These are phyloP conservation scores for Anagyrus pseudococci DNA, from an alignment of 2,888 invertebrate genomes.

Conservation along the genomic window DNA sequence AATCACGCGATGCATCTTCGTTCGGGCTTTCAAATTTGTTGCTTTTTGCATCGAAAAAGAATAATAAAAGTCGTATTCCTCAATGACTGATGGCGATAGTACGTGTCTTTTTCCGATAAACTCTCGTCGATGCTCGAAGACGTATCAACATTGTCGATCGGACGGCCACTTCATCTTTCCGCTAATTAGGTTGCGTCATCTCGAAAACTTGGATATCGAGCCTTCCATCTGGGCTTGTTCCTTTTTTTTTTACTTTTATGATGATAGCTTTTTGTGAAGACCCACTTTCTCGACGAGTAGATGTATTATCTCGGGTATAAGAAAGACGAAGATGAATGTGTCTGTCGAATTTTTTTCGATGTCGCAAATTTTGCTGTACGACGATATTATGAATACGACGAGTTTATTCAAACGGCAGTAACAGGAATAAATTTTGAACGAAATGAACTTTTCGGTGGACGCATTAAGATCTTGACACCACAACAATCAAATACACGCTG, in stretches of 20 bases:
- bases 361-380: not conserved
- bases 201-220: constrained; percentile 19
- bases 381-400: no score
- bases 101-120: constrained; percentile 49
- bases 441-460: no score
- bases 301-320: not conserved
- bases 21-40: not conserved
- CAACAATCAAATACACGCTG: no score
- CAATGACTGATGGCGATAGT: constrained; percentile 52
- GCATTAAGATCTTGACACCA: no score
- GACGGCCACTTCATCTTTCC: constrained; percentile 18
- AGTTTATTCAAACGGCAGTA: no score
- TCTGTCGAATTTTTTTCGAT: not conserved
- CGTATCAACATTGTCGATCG: constrained; percentile 6
- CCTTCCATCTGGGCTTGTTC: not conserved
- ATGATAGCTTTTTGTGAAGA: no score
- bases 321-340: constrained; percentile 1
- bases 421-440: no score
- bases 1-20: not conserved
- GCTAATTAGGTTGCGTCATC: constrained; percentile 56
- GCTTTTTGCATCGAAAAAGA: not conserved
- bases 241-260: not conserved
- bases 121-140: constrained; percentile 36
- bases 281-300: not conserved
- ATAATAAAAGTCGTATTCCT: not conserved